phyloP scores from a whole-genome alignment of 2,888 invertebrate genomes.

The Phymatocera aterrima region DNA sequence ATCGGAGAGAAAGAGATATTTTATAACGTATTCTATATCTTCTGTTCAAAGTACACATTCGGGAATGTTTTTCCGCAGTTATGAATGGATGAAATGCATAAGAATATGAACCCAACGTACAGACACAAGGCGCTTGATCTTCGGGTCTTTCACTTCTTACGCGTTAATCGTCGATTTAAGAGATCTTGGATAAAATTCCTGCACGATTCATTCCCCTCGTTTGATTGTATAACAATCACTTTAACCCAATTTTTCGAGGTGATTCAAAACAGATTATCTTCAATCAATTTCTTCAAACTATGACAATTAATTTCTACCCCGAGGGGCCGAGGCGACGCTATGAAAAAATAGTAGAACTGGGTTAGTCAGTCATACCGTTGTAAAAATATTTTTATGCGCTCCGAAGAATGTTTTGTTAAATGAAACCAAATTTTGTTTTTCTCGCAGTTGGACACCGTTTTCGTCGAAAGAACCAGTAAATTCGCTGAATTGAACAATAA shows the following conservation, averaged over 20 bases:
- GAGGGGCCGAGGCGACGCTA: not conserved
- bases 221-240: not conserved
- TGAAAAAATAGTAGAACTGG: not conserved
- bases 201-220: not conserved
- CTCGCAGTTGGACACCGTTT: too few relatives aligned
- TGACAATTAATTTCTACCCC: constrained; percentile 1
- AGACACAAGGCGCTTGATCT: not conserved
- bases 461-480: too few relatives aligned
- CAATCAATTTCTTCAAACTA: not conserved
- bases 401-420: too few relatives aligned
- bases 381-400: constrained; percentile 37
- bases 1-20: not conserved
- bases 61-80: not conserved
- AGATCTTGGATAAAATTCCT: not conserved
- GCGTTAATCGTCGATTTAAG: not conserved
- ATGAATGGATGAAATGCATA: not conserved
- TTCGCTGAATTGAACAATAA: too few relatives aligned
- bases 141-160: constrained; percentile 1
- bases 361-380: constrained; percentile 12
- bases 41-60: not conserved
- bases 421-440: too few relatives aligned
- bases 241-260: constrained; percentile 10
- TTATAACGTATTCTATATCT: not conserved
- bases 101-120: not conserved
- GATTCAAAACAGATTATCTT: constrained; percentile 22